These are phyloP conservation scores for Taphrorychus bicolor DNA, from an alignment of 2,888 invertebrate genomes.

Conservation along the genomic window DNA sequence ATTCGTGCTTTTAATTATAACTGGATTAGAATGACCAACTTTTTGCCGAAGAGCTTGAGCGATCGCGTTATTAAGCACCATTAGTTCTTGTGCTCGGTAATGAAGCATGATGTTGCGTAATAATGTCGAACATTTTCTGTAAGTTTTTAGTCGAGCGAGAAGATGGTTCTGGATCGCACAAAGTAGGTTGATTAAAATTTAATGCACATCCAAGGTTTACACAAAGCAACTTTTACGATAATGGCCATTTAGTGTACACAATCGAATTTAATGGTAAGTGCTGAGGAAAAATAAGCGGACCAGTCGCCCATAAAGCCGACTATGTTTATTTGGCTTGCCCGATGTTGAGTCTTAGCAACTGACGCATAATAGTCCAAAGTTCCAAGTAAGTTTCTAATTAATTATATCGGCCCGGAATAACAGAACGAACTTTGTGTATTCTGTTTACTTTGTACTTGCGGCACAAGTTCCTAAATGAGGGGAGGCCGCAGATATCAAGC, in stretches of 20 bases:
- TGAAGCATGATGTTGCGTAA: neutral
- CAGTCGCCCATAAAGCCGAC: conserved; percentile 42
- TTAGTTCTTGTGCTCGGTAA: neutral
- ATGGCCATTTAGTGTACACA: conserved; percentile 45
- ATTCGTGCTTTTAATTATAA: conserved; percentile 31
- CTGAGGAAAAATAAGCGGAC: conserved; percentile 46
- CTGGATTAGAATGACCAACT: conserved; percentile 14
- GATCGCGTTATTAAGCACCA: neutral
- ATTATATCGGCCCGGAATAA: conserved; percentile 55
- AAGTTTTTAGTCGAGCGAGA: neutral
- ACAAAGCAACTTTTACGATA: conserved; percentile 45
- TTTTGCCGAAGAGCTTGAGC: too few species aligned
- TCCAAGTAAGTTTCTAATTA: conserved; percentile 57
- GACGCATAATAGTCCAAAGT: conserved; percentile 54
- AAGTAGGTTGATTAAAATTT: conserved; percentile 31
- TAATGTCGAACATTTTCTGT: neutral
- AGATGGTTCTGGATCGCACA: neutral
- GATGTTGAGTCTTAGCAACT: conserved; percentile 43
- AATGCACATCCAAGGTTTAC: conserved; percentile 30
- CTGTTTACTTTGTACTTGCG: conserved; percentile 55
- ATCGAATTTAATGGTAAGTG: conserved; percentile 44
- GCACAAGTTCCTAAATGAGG: conserved; percentile 39
- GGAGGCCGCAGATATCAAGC: conserved; percentile 36
- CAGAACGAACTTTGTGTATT: conserved; percentile 44
- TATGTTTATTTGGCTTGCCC: conserved; percentile 46